Evolutionary conservation across 2,113 vertebrate species (phyloP), one percentile per base, ranked within the genome.

Genomic region (Oncorhynchus nerka): DNA sequence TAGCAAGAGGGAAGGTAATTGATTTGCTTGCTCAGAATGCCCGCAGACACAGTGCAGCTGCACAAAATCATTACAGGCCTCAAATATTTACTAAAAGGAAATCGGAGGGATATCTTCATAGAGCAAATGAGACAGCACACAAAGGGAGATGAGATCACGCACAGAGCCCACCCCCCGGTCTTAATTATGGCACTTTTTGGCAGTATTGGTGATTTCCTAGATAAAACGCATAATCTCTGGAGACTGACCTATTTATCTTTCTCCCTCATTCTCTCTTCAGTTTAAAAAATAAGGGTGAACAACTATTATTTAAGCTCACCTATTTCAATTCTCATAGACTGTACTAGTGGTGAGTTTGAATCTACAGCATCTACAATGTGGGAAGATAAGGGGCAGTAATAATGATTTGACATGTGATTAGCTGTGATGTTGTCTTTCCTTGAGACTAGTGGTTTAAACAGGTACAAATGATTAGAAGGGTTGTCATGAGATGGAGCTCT

Each of bases 41-140:
- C 89, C 75, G 72, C 77, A 90, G 88, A 88, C 74, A 80, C 6
- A 7, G 59, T 65, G 85, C 51, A 85, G 79, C 28, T 72, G 76
- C 82, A 89, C 88, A 89, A 88, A 91, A 90, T 89, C 81, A 91
- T 90, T 89, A 87, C 3, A 55, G 3, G 74, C 85, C 87, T 92
- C 87, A 93, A 93, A 92, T 90, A 93, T 92, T 87, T 84, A 93
- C 93, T 89, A 88, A 90, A 92, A 83, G 84, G 88, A 84, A 83
- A 92, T 91, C 91, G 91, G 77, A 90, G 69, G 78, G 83, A 80
- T 22, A 24, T 62, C 59, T 62, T 62, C 59, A n/a, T 9, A 62
- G 59, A 71, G 78, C 66, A 73, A 71, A 79, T 77, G 70, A 20
- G 11, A 22, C 12, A 5, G 16, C 24, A 68, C 39, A 55, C 39